Evolutionary conservation across 2,888 invertebrate genomes (phyloP).

Genomic region (Bombyx huttoni): DNA sequence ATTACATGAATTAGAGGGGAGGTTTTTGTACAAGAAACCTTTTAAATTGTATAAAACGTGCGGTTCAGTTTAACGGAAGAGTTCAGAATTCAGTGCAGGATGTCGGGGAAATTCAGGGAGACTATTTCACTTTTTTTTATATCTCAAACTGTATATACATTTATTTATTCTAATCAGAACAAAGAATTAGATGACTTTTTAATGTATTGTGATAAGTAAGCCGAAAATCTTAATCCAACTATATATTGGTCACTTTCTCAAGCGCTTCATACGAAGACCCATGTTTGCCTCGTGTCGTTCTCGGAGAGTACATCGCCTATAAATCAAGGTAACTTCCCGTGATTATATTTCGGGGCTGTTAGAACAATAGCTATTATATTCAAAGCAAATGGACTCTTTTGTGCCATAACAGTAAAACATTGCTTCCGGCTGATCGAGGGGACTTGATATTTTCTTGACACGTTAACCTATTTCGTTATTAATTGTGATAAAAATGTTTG

Average conservation of each 20-base stretch:
- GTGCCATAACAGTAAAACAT: constrained; percentile 47
- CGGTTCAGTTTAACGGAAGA: too few relatives aligned
- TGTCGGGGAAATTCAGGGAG: too few relatives aligned
- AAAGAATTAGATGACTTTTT: too few relatives aligned
- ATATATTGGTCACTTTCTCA: too few relatives aligned
- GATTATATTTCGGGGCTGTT: constrained; percentile 49
- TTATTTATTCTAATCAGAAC: too few relatives aligned
- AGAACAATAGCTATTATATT: constrained; percentile 67
- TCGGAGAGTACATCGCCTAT: constrained; percentile 11
- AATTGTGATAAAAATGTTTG: background rate
- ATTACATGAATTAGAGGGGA: background rate
- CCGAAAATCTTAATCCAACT: too few relatives aligned
- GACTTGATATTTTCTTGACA: constrained; percentile 40
- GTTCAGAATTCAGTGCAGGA: too few relatives aligned
- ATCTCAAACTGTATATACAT: too few relatives aligned
- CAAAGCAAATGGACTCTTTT: constrained; percentile 56
- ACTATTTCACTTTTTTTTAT: too few relatives aligned
- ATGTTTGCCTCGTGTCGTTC: background rate
- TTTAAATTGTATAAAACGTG: background rate
- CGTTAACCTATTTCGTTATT: constrained; percentile 9
- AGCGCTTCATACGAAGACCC: background rate
- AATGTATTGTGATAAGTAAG: too few relatives aligned
- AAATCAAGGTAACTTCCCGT: constrained; percentile 50
- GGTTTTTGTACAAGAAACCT: background rate
- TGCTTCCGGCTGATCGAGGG: constrained; percentile 51